phyloP scores from a whole-genome alignment of 2,888 invertebrate species.

The Mimachlamys varia region DNA sequence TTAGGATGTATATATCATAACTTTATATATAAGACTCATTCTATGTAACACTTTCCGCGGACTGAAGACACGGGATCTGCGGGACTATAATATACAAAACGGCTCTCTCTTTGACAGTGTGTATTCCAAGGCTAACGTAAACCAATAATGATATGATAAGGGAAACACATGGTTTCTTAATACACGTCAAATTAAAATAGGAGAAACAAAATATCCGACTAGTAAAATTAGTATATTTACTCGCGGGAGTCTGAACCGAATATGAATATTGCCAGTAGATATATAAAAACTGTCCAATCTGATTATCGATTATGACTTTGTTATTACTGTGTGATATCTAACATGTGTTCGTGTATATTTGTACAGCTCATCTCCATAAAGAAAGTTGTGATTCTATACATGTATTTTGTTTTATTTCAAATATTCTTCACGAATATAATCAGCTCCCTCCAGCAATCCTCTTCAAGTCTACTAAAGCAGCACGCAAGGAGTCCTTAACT shows the following conservation, averaged over 20 bases:
- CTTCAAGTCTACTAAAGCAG: not conserved
- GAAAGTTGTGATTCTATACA: not conserved
- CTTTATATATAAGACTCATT: not conserved
- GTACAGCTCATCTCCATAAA: conserved; percentile 33
- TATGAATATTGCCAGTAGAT: not conserved
- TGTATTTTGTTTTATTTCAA: not conserved
- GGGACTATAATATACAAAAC: not conserved
- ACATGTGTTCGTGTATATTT: conserved; percentile 22
- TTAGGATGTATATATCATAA: conserved; percentile 9
- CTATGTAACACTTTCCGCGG: not conserved
- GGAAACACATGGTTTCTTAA: not conserved
- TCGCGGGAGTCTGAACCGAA: not conserved
- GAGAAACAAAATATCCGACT: not conserved
- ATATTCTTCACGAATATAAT: not conserved
- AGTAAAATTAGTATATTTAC: not conserved
- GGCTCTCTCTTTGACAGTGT: not conserved
- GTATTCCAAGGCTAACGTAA: not conserved
- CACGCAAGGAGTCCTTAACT: too few relatives aligned
- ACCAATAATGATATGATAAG: not conserved
- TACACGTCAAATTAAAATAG: not conserved
- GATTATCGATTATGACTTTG: not conserved
- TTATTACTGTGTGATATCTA: not conserved
- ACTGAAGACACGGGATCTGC: not conserved
- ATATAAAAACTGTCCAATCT: not conserved
- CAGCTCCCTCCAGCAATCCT: not conserved